Evolutionary conservation across 2,888 invertebrate genomes (phyloP), one percentile per base, ranked within the genome.

Genomic region (Tineola bisselliella): DNA sequence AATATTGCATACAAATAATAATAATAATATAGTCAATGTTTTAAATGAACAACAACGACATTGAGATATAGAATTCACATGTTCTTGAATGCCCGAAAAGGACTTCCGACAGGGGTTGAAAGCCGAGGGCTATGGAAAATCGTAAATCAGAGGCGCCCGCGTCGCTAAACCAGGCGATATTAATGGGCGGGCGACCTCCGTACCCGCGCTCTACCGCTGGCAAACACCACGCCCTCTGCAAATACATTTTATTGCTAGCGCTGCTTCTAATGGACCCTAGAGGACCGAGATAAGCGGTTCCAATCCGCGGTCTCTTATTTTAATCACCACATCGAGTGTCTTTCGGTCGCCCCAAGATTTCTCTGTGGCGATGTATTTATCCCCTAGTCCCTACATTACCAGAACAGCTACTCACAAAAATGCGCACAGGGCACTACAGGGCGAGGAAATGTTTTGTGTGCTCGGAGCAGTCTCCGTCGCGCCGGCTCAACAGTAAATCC

Each of bases 191-290:
- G 56, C 62, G 25, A 61, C 62, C 62, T 61, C 59, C 60, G 59
- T 17, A 33, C 25, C 61, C 38, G 61, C 54, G 19, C 25, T 33
- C 44, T 15, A 25, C 31, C 58, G 8, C 18, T n/a, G 33, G 19
- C 61, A 56, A 57, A 61, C 61, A 48, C 44, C 44, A 30, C 61
- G 58, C 61, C 58, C 58, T 58, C 61, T 33, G 57, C 62, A 62
- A 62, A 64, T 61, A 63, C 64, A 60, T 61, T 62, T 62, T 63
- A 62, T 62, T 61, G 56, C 62, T 58, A 17, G 25, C 30, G 61
- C 61, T 17, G 61, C 57, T 54, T 59, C 62, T 31, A 62, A 62
- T 54, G 61, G 62, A 33, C 61, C 62, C 38, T 56, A 44, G 61
- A 48, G 48, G 31, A 60, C 60, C 19, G 59, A 43, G 38, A 59